Base-by-base conservation (phyloP, 1,140 invertebrate species). In the Magallana ariakensis region DNA sequence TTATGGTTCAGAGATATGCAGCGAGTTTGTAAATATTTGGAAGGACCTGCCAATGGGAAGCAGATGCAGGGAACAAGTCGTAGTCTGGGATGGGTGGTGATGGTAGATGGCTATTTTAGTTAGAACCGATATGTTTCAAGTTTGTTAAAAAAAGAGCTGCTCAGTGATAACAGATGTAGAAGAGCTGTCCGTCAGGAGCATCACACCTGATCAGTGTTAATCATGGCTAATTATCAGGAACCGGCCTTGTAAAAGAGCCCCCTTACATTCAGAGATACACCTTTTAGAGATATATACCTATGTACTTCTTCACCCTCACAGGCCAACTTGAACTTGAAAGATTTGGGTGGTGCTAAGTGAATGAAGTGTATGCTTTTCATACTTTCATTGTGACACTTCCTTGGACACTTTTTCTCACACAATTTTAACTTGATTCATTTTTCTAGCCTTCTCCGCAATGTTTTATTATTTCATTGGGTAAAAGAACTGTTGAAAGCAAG, bases 121-220 rank as follows among this genome's bases (percentile, higher is more conserved):
- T 75, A 22, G 66, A 26, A 75, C 66, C 7, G 66, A 75, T 75
- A 75, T 75, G 66, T 75, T 75, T 75, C 66, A 75, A 70, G 66
- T 75, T 75, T 75, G 66, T 75, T 11, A 75, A 75, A 75, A 75
- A 75, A 33, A 75, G 2, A 46, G 33, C 33, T 9, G 22, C 66
- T 26, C 5, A 26, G 22, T 75, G 66, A 75, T 75, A 75, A 75
- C 66, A 75, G 19, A 75, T 75, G 66, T 46, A 75, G 19, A 1
- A 3, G 19, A 75, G 66, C 66, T 75, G 66, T 33, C 19, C 26
- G 66, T 75, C 22, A 26, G 66, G 10, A 75, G 22, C 4, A 75
- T 75, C 66, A 26, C 66, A 75, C 66, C 66, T 75, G 66, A 75
- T 75, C 66, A 75, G 66, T 75, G 66, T 75, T 75, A 75, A 75